These are phyloP conservation scores for Oreochromis spilurus DNA, from an alignment of 2,113 vertebrate genomes.

Conservation along the genomic window DNA sequence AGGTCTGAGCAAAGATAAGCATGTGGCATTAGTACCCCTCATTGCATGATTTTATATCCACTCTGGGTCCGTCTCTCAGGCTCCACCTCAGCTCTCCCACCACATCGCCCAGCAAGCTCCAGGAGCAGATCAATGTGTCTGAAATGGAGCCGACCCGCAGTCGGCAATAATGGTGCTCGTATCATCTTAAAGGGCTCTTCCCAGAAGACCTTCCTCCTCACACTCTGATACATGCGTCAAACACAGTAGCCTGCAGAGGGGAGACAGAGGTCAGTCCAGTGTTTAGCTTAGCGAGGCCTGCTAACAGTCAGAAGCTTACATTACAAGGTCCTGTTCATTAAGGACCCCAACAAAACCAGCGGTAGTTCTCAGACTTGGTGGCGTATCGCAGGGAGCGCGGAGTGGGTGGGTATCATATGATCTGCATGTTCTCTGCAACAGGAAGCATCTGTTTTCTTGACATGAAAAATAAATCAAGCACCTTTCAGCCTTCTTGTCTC, in stretches of 20 bases:
- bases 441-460: slow-evolving; percentile 39
- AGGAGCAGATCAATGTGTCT: slow-evolving; percentile 67
- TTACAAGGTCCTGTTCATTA: slow-evolving; percentile 61
- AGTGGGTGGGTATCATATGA: slow-evolving; percentile 7
- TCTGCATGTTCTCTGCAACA: slow-evolving; percentile 10
- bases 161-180: slow-evolving; percentile 68
- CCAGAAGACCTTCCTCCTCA: slow-evolving; percentile 63
- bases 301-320: slow-evolving; percentile 43
- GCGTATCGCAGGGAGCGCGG: background rate
- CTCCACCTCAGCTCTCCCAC: background rate
- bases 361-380: background rate
- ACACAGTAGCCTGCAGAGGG: slow-evolving; percentile 36
- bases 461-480: slow-evolving; percentile 57
- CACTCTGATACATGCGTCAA: slow-evolving; percentile 32
- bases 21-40: background rate
- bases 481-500: background rate
- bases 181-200: slow-evolving; percentile 70
- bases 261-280: slow-evolving; percentile 62
- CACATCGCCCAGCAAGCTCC: background rate
- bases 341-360: slow-evolving; percentile 41
- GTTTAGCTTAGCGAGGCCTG: slow-evolving; percentile 5
- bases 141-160: slow-evolving; percentile 69
- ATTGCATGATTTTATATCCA: background rate
- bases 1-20: background rate
- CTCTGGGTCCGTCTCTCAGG: background rate